Conservation (phyloP, 1,140 invertebrate species). For the Ostrea denselamellosa region DNA sequence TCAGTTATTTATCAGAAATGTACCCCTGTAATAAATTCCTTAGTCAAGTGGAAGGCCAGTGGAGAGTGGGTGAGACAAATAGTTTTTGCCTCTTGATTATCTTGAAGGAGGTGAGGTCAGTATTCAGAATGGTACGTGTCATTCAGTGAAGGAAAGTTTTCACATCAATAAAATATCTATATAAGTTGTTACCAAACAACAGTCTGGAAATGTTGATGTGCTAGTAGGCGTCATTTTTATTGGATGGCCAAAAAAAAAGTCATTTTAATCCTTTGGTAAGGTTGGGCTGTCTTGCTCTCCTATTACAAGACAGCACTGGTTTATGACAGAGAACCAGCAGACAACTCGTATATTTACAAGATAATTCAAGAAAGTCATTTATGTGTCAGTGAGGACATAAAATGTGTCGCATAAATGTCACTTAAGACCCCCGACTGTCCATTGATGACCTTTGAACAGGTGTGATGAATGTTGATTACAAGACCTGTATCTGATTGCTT, state of each 20-base stretch:
- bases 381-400: slow-evolving; percentile 25
- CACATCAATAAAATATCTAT: background rate
- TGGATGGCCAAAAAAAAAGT: no score
- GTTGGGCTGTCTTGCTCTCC: background rate
- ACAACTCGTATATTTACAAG: background rate
- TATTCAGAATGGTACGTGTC: background rate
- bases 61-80: background rate
- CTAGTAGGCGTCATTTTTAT: no score
- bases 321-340: background rate
- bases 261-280: background rate
- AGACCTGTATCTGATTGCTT: background rate
- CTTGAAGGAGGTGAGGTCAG: background rate
- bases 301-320: background rate
- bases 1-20: background rate
- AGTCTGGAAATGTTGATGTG: background rate
- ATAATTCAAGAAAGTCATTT: slow-evolving; percentile 22
- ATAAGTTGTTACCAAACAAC: background rate
- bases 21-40: slow-evolving; percentile 25
- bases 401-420: slow-evolving; percentile 31
- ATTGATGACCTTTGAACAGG: background rate
- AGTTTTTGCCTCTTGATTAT: background rate
- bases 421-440: background rate
- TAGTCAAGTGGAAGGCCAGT: slow-evolving; percentile 3
- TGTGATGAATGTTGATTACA: background rate
- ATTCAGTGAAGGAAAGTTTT: background rate